phyloP scores from a whole-genome alignment of 2,113 vertebrate species.

The Azemiops feae region DNA sequence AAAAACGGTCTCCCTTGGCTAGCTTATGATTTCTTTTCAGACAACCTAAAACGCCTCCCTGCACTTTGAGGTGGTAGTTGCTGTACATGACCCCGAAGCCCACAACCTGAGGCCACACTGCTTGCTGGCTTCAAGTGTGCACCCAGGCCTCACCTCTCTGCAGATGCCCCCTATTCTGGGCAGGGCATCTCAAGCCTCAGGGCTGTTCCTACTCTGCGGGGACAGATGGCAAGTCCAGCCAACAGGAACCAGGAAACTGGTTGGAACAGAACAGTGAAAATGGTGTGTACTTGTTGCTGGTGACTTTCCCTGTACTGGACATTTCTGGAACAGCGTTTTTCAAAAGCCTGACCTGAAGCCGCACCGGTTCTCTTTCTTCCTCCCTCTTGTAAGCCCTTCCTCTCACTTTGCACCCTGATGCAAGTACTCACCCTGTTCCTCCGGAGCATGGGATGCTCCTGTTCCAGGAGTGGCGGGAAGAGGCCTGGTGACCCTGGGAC shows the following conservation, averaged over 20 bases:
- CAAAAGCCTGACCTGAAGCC: neutral
- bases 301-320: neutral
- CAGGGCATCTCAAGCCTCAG: constrained; percentile 1
- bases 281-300: neutral
- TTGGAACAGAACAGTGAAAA: neutral
- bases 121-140: neutral
- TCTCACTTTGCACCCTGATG: neutral
- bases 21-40: neutral
- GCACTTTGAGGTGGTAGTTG: neutral
- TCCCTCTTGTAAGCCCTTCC: neutral
- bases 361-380: neutral
- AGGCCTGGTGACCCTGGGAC: constrained; percentile 83
- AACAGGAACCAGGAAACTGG: neutral
- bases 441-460: constrained; percentile 48
- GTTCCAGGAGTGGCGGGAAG: constrained; percentile 80
- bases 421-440: constrained; percentile 75
- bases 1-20: neutral
- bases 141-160: neutral
- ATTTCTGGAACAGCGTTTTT: neutral
- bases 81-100: neutral
- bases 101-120: neutral
- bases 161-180: neutral
- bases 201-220: constrained; percentile 3
- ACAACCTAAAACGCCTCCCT: neutral
- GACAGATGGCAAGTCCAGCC: neutral